phyloP scores from a whole-genome alignment of 2,797 vertebrate genomes.

The Phrynocephalus forsythii region DNA sequence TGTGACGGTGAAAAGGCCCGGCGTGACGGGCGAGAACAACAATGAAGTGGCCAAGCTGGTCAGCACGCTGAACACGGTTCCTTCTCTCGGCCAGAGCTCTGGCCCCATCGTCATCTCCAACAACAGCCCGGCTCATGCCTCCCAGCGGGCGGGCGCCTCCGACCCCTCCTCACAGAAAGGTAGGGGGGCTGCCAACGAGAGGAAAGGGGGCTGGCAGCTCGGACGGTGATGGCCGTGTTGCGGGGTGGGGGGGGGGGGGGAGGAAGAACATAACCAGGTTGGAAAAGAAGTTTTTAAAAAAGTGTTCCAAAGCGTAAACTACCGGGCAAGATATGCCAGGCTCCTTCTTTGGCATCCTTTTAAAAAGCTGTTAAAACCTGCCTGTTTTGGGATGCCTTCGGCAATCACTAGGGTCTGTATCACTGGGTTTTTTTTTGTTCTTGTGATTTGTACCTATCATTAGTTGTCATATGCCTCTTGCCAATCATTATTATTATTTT shows the following conservation, averaged over 20 bases:
- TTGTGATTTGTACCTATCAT: no score
- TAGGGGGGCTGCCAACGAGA: conserved; percentile 6
- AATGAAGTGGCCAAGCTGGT: conserved; percentile 80
- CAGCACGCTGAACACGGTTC: conserved; percentile 80
- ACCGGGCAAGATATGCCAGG: no score
- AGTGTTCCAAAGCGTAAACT: no score
- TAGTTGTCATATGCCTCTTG: no score
- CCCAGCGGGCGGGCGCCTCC: conserved; percentile 70
- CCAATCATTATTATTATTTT: no score
- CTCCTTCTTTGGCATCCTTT: no score
- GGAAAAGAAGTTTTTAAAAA: not conserved
- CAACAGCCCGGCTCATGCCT: conserved; percentile 75
- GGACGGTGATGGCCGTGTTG: not conserved
- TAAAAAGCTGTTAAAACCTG: no score
- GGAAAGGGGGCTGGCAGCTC: no score
- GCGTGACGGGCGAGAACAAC: conserved; percentile 78
- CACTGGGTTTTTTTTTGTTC: no score
- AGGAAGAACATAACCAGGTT: not conserved
- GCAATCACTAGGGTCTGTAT: no score
- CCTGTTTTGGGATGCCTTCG: no score
- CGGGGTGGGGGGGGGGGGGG: no score
- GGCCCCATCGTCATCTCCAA: conserved; percentile 79
- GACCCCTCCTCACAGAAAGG: conserved; percentile 75
- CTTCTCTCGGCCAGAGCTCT: conserved; percentile 78
- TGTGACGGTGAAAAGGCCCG: conserved; percentile 81